A percentile compares a stretch with the other conserved stretches of the same genome.
Conservation (phyloP, 2,888 invertebrate genomes). For the Itoplectis maculator region DNA sequence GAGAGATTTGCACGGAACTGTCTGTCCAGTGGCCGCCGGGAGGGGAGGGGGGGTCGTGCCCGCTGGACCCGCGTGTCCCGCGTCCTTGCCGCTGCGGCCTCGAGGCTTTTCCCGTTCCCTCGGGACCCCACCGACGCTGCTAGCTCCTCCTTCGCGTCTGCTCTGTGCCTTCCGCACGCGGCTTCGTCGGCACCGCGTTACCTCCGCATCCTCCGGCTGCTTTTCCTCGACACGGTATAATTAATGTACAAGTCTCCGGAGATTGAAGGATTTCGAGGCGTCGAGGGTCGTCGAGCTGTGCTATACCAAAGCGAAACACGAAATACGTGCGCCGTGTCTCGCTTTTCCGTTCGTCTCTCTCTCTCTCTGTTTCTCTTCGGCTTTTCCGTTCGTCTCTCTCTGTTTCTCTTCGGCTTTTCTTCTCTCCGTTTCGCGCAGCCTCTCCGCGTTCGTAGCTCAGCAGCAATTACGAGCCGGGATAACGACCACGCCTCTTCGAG, state of each 20-base stretch:
- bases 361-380: constrained; percentile 37
- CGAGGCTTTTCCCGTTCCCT: constrained; percentile 51
- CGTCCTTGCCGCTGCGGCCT: constrained; percentile 25
- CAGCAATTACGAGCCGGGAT: constrained; percentile 53
- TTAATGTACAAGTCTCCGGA: constrained; percentile 81
- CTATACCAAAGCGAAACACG: constrained; percentile 40
- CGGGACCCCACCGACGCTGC: too few species aligned
- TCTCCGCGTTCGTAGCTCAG: constrained; percentile 44
- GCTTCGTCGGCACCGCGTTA: too few species aligned
- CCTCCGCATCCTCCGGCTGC: constrained; percentile 37
- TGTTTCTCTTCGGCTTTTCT: background rate
- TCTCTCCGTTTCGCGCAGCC: background rate
- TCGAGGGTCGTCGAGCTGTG: constrained; percentile 55
- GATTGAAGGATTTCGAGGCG: constrained; percentile 75
- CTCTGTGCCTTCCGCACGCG: constrained; percentile 32
- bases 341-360: background rate
- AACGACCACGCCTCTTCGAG: constrained; percentile 32
- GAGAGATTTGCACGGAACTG: constrained; percentile 34
- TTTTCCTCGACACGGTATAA: constrained; percentile 71
- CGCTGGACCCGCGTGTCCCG: constrained; percentile 52
- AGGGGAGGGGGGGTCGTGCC: background rate
- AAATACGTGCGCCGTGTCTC: constrained; percentile 38
- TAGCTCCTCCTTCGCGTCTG: constrained; percentile 29
- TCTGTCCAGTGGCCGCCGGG: background rate
- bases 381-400: constrained; percentile 25